Base-by-base conservation (phyloP, 2,797 vertebrate genomes). In the Nannoperca australis region DNA sequence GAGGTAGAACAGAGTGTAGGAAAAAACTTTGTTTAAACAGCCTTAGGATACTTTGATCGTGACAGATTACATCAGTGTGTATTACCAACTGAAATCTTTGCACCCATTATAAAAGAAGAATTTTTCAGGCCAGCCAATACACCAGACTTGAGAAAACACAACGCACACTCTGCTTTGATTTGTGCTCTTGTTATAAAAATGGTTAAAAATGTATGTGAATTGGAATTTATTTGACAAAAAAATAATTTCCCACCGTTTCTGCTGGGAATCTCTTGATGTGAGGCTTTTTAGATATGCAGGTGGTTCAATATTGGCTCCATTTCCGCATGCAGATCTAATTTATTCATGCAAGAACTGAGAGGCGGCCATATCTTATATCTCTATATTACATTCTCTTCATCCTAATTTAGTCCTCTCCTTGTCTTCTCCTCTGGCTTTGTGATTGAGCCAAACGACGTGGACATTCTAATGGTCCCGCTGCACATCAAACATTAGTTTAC, bases 41-140 rank as follows among this genome's bases (percentile, higher is more conserved):
- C 55, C 69, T 45, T 45, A 70, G 53, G 79, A 63, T 45, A 79
- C 63, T 81, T 82, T 72, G 70, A 79, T 67, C 73, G 81, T 64
- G 70, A 73, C 67, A 74, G 20, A n/a, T n/a, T 61, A 82, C 68
- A 68, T 76, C 60, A 73, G 27, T 70, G 65, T 58, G 55, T 53
- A 61, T 69, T 69, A 66, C 40, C 34, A 20, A 20, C 30, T 50
- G 22, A 80, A 71, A 81, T 66, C 65, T 73, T 69, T 24, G 47
- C 47, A 63, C 62, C 56, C 50, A 84, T 61, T 73, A 79, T 38
- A 32, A 67, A 79, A 73, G 1, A 78, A 20, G 7, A 17, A 12
- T 27, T 49, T 67, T 22, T 11, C 17, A 5, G 11, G 5, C 70
- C 22, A 69, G 44, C 13, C 27, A 76, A 24, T 6, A 61, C 15